A percentile compares a stretch with the other conserved stretches of the same genome.
phyloP scores from a whole-genome alignment of 2,113 vertebrate species.

The Girardinichthys multiradiatus region DNA sequence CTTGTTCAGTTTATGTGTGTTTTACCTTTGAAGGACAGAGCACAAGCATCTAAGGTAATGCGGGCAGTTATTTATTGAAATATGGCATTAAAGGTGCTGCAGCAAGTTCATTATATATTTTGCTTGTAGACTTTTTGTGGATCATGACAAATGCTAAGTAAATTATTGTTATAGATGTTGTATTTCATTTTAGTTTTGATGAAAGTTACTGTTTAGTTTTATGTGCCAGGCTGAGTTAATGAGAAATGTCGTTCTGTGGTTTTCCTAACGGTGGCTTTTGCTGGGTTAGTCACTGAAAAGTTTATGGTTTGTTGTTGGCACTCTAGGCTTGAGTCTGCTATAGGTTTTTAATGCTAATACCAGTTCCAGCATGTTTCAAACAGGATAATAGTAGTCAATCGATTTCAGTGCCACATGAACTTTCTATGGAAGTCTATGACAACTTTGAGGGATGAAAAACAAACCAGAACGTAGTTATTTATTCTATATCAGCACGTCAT shows the following conservation, averaged over 20 bases:
- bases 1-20: slow-evolving; percentile 25
- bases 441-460: background rate
- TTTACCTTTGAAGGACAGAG: background rate
- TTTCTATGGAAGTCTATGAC: background rate
- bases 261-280: too few species aligned
- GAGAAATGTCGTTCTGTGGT: too few species aligned
- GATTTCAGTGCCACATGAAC: background rate
- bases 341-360: background rate
- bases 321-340: background rate
- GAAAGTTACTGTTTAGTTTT: background rate
- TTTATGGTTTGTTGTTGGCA: background rate
- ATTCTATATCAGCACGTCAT: too few species aligned
- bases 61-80: background rate
- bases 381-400: background rate
- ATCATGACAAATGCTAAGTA: background rate
- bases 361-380: background rate
- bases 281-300: background rate
- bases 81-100: background rate
- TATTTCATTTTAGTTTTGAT: background rate
- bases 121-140: background rate
- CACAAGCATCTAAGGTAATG: slow-evolving; percentile 22
- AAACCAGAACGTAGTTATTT: background rate
- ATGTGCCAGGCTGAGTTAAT: too few species aligned
- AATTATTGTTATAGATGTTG: background rate
- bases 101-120: background rate